These are phyloP conservation scores for Hemicrepidius hirtus DNA, from an alignment of 2,888 invertebrate species.

Conservation along the genomic window DNA sequence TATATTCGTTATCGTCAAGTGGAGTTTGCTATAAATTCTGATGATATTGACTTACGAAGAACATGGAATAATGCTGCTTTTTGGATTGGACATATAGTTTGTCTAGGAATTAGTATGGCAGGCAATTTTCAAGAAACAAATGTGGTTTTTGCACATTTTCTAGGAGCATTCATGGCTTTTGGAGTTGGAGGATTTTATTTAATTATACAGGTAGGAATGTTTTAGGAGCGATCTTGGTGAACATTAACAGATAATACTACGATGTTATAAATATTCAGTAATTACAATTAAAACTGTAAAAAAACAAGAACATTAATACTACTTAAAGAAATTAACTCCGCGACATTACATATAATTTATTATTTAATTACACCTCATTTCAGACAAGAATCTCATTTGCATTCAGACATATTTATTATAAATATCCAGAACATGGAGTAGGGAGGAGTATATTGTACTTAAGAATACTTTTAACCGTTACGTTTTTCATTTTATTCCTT, in stretches of 20 bases:
- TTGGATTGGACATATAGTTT: constrained; percentile 39
- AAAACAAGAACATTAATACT: no score
- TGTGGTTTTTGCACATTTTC: constrained; percentile 35
- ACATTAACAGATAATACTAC: no score
- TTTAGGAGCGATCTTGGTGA: no score
- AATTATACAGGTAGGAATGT: constrained; percentile 46
- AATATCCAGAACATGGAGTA: constrained; percentile 25
- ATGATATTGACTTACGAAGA: constrained; percentile 8
- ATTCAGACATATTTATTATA: constrained; percentile 4
- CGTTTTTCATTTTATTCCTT: constrained; percentile 1
- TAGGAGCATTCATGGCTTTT: constrained; percentile 48
- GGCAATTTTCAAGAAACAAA: constrained; percentile 50
- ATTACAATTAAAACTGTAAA: no score
- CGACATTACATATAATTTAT: background rate
- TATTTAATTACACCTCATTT: constrained; percentile 8
- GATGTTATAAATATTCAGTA: no score
- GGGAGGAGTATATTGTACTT: constrained; percentile 14
- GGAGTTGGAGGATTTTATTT: constrained; percentile 43
- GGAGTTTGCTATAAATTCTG: constrained; percentile 12
- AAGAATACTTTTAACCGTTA: constrained; percentile 18
- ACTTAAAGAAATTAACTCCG: no score
- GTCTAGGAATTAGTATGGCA: constrained; percentile 47
- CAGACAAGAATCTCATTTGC: constrained; percentile 35
- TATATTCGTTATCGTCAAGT: constrained; percentile 54
- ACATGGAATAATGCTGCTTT: constrained; percentile 39